These are phyloP conservation scores for Euthynnus affinis DNA, from an alignment of 2,797 vertebrate species.

Conservation along the genomic window DNA sequence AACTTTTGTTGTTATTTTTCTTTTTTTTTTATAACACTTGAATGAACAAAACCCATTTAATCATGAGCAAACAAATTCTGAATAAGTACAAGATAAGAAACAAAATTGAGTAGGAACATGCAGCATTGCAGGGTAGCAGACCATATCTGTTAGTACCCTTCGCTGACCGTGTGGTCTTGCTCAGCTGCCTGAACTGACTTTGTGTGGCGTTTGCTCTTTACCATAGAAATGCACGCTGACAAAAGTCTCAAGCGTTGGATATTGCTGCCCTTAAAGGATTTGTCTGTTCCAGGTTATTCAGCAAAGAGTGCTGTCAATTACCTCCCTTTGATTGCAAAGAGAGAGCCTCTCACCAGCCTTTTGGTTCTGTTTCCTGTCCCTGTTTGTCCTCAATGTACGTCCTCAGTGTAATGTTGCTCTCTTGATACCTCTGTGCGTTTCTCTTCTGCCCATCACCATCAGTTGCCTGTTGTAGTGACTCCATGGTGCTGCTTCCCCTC, in stretches of 20 bases:
- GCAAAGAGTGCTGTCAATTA: conserved; percentile 59
- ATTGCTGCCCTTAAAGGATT: conserved; percentile 60
- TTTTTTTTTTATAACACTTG: conserved; percentile 50
- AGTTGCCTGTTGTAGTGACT: conserved; percentile 88
- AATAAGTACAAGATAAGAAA: conserved; percentile 39
- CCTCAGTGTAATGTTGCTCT: conserved; percentile 83
- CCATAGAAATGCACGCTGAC: conserved; percentile 35
- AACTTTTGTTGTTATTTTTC: conserved; percentile 24
- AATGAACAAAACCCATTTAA: conserved; percentile 62
- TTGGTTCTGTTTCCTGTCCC: conserved; percentile 65
- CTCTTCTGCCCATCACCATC: conserved; percentile 85
- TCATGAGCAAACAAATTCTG: conserved; percentile 43
- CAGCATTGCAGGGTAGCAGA: conserved; percentile 32
- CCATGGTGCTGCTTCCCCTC: conserved; percentile 84
- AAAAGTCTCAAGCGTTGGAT: conserved; percentile 44
- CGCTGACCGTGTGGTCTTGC: conserved; percentile 47
- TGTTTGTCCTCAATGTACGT: conserved; percentile 75
- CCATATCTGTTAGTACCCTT: conserved; percentile 44
- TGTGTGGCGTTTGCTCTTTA: conserved; percentile 39
- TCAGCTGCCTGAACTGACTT: conserved; percentile 47
- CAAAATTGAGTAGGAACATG: conserved; percentile 20
- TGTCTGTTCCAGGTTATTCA: conserved; percentile 55
- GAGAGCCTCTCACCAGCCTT: conserved; percentile 68
- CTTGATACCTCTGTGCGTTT: conserved; percentile 82
- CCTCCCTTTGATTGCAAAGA: conserved; percentile 66